Conservation (phyloP, 2,113 vertebrate species). For the Riparia riparia region DNA sequence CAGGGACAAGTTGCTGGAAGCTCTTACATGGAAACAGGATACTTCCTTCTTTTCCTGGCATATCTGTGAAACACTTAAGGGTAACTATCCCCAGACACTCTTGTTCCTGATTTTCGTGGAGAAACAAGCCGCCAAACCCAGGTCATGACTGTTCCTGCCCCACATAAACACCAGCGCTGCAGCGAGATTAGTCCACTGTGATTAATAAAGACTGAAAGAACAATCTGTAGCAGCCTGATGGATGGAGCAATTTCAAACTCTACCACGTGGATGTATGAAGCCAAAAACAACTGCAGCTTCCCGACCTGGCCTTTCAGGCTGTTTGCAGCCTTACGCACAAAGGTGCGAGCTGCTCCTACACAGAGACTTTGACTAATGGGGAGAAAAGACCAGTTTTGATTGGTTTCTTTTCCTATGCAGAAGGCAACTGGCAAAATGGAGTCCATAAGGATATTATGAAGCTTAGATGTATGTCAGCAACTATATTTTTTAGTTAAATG, state of each 20-base stretch:
- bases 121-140: not conserved
- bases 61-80: not conserved
- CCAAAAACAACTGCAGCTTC: not conserved
- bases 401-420: not conserved
- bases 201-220: not conserved
- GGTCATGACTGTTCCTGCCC: not conserved
- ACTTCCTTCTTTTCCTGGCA: not conserved
- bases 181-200: not conserved
- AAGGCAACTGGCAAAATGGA: not conserved
- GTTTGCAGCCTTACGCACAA: not conserved
- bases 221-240: not conserved
- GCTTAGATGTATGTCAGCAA: not conserved
- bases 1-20: constrained; percentile 30
- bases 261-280: not conserved
- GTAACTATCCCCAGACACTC: not conserved
- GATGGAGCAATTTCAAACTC: not conserved
- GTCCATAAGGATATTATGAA: not conserved
- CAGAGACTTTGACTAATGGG: not conserved
- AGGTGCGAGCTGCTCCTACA: not conserved
- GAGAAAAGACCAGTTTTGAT: not conserved
- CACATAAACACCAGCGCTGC: not conserved
- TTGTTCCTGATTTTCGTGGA: not conserved
- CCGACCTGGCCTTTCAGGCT: not conserved
- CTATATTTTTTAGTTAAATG: not conserved
- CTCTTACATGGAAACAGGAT: not conserved